phyloP scores from a whole-genome alignment of 2,888 invertebrate genomes.

The Eilema griseolum region DNA sequence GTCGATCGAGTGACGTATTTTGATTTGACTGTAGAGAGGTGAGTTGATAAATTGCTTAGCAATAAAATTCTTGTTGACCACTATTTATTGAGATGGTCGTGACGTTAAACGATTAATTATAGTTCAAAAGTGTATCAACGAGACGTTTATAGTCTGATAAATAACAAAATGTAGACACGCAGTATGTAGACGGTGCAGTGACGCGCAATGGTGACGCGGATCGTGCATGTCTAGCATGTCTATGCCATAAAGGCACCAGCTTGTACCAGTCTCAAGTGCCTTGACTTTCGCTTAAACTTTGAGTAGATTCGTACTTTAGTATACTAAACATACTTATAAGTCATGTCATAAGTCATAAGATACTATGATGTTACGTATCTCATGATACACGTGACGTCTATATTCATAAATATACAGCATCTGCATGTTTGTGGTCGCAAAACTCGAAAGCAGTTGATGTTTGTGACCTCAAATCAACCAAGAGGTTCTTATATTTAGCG shows the following conservation, averaged over 20 bases:
- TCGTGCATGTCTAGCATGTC: conserved; percentile 48
- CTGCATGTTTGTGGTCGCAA: background rate
- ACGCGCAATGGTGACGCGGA: conserved; percentile 57
- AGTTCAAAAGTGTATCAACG: conserved; percentile 36
- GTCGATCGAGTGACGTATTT: conserved; percentile 32
- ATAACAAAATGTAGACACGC: conserved; percentile 52
- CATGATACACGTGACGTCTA: background rate
- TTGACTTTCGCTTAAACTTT: background rate
- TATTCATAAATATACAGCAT: background rate
- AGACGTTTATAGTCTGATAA: conserved; percentile 14
- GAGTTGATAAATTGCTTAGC: conserved; percentile 20
- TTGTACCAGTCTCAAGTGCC: background rate
- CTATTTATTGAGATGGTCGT: background rate
- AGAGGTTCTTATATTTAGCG: too few species aligned
- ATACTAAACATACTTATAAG: conserved; percentile 28
- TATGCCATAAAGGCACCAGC: conserved; percentile 35
- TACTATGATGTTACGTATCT: background rate
- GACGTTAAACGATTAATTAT: conserved; percentile 26
- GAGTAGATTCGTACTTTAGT: conserved; percentile 7
- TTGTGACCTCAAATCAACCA: too few species aligned
- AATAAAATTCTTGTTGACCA: conserved; percentile 21
- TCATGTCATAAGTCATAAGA: background rate
- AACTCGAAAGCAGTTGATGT: background rate
- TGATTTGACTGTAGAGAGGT: conserved; percentile 20
- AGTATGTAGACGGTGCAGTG: conserved; percentile 53